These are phyloP conservation scores for Drosophila pandora DNA, from an alignment of 1,140 invertebrate species.

Conservation along the genomic window DNA sequence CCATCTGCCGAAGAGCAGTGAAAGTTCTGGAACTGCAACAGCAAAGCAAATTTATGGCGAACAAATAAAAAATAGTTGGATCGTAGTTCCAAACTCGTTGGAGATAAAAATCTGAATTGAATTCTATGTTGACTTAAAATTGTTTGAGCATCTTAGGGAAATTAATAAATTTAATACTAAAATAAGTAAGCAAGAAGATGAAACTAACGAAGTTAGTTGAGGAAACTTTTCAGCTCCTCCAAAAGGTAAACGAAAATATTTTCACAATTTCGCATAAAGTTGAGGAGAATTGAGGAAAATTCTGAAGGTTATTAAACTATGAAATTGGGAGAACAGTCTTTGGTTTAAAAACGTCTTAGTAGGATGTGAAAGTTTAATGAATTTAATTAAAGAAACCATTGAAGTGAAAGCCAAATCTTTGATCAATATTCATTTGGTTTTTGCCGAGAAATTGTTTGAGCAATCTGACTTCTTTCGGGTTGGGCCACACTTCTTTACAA, in stretches of 20 bases:
- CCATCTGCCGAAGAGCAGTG: background rate
- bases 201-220: slow-evolving; percentile 4
- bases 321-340: slow-evolving; percentile 1
- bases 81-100: slow-evolving; percentile 29
- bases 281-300: slow-evolving; percentile 22
- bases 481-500: slow-evolving; percentile 9
- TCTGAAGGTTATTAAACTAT: slow-evolving; percentile 13
- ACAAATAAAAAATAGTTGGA: slow-evolving; percentile 20
- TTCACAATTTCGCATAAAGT: slow-evolving; percentile 4
- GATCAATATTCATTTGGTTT: slow-evolving; percentile 24
- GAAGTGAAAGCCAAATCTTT: slow-evolving; percentile 4
- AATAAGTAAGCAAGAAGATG: background rate
- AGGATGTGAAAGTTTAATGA: slow-evolving; percentile 12
- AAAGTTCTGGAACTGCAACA: slow-evolving; percentile 34
- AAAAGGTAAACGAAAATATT: slow-evolving; percentile 28
- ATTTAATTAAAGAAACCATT: slow-evolving; percentile 17
- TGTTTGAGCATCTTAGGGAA: slow-evolving; percentile 20
- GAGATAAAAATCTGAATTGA: slow-evolving; percentile 28
- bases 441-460: background rate
- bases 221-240: slow-evolving; percentile 13
- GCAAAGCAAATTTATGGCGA: slow-evolving; percentile 40
- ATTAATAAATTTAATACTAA: slow-evolving; percentile 42
- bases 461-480: slow-evolving; percentile 4
- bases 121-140: slow-evolving; percentile 32
- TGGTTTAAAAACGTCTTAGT: slow-evolving; percentile 1